Conservation (phyloP, 2,113 vertebrate genomes). For the Myrmecophaga tridactyla region DNA sequence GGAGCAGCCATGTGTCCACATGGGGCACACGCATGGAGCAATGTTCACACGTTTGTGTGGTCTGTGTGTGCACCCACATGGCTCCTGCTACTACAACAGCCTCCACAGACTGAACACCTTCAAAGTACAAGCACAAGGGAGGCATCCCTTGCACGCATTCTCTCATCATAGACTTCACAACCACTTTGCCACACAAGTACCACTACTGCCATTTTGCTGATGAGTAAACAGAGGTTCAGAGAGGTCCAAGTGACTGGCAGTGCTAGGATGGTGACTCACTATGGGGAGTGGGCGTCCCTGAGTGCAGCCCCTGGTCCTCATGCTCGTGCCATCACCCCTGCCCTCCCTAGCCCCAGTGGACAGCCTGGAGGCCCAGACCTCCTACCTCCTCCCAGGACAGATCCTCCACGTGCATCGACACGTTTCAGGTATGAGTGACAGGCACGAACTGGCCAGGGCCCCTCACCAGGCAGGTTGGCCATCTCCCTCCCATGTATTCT, state of each 20-base stretch:
- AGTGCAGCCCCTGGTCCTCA: neutral
- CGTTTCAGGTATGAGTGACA: neutral
- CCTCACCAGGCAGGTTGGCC: neutral
- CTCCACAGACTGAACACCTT: neutral
- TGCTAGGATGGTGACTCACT: neutral
- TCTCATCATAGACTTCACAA: neutral
- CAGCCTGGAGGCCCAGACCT: neutral
- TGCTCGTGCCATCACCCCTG: neutral
- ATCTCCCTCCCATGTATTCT: neutral
- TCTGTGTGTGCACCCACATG: neutral
- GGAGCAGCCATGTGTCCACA: rapidly evolving
- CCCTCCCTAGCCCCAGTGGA: neutral
- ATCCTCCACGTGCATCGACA: neutral
- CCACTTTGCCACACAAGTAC: neutral
- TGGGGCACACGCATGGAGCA: rapidly evolving
- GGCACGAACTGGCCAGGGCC: too few species aligned
- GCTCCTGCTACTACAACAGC: neutral
- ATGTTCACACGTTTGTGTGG: neutral
- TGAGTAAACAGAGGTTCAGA: neutral
- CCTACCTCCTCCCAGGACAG: neutral
- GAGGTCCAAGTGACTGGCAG: neutral
- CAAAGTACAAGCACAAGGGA: neutral
- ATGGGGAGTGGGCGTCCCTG: neutral
- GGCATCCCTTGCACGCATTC: neutral
- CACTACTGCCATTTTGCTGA: neutral